Evolutionary conservation across 2,888 invertebrate species (phyloP).

Genomic region (Brachyptera putata): DNA sequence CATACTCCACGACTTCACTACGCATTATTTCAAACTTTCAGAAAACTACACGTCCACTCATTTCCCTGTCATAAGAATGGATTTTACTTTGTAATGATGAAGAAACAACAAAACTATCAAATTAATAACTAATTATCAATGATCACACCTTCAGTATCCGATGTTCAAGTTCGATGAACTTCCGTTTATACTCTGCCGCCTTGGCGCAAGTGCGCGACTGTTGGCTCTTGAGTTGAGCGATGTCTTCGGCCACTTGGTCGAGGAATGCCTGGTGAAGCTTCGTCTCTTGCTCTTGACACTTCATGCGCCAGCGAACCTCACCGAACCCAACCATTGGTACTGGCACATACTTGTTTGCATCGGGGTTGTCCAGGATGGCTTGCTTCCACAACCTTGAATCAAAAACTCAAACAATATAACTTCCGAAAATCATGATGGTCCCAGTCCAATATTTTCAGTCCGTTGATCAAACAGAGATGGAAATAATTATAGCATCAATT

Average conservation of each 20-base stretch:
- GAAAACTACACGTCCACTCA: no score
- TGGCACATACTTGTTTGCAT: constrained; percentile 83
- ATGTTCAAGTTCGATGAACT: constrained; percentile 77
- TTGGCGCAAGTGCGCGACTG: constrained; percentile 77
- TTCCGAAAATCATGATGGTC: no score
- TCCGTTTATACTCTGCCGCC: constrained; percentile 75
- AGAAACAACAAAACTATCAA: no score
- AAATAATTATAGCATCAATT: no score
- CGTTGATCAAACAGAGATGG: no score
- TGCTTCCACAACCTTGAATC: constrained; percentile 93
- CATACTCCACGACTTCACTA: no score
- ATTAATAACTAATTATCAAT: no score
- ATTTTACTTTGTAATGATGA: no score
- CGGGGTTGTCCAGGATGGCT: constrained; percentile 93
- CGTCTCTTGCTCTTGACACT: constrained; percentile 80
- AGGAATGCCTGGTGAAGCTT: constrained; percentile 76
- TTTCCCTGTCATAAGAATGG: no score
- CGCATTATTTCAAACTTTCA: no score
- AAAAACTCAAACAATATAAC: no score
- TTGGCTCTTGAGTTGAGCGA: constrained; percentile 72
- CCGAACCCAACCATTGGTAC: constrained; percentile 89
- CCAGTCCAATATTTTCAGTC: no score
- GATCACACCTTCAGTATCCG: constrained; percentile 73
- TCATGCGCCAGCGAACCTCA: constrained; percentile 65
- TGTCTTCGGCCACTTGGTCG: constrained; percentile 70